Percentiles rank a stretch among this genome's conserved stretches.
Conservation (phyloP, 2,113 vertebrate species). For the Scytalopus superciliaris region DNA sequence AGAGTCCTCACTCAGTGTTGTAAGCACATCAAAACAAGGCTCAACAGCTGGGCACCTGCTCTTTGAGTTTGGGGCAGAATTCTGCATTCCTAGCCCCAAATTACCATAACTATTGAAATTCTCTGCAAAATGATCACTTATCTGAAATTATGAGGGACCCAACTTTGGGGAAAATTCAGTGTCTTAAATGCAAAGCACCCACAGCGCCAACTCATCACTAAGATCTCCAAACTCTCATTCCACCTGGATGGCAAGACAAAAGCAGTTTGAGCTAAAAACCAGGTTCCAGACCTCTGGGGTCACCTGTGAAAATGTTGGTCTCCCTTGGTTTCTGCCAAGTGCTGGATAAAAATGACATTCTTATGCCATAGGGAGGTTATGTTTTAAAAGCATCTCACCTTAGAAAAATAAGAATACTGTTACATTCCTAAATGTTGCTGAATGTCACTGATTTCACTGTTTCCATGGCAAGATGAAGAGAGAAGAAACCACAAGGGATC, state of each 20-base stretch:
- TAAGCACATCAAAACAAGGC: neutral
- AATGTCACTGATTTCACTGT: neutral
- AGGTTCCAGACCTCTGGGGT: neutral
- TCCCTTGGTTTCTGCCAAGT: neutral
- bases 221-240: neutral
- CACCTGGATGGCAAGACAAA: neutral
- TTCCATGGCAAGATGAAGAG: neutral
- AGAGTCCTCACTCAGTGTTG: neutral
- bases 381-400: neutral
- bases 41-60: neutral
- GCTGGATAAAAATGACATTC: neutral
- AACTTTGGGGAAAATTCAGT: neutral
- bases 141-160: neutral
- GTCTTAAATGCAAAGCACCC: neutral
- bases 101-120: neutral
- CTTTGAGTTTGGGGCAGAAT: neutral
- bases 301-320: neutral
- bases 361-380: neutral
- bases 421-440: no score
- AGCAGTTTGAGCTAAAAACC: neutral
- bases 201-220: neutral
- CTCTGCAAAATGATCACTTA: neutral
- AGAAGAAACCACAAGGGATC: neutral
- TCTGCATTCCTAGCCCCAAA: neutral
- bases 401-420: neutral